Conservation (phyloP, 1,140 invertebrate species). For the Cotesia vestalis region DNA sequence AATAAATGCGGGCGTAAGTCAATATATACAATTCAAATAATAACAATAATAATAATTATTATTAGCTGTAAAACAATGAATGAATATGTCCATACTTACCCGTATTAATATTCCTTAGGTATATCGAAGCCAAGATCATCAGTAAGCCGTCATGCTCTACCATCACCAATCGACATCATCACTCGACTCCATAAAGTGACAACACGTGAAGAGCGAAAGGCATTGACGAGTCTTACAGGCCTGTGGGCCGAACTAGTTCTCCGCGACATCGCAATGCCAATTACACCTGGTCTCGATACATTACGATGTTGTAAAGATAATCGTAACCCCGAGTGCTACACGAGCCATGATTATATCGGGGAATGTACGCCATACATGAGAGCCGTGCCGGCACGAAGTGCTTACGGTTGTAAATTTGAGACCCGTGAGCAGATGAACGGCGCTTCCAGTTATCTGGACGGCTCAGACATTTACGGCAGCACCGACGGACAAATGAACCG, state of each 20-base stretch:
- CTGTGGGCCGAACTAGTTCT: slow-evolving; percentile 83
- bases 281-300: slow-evolving; percentile 61
- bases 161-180: slow-evolving; percentile 67
- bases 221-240: slow-evolving; percentile 80
- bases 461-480: slow-evolving; percentile 85
- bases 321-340: slow-evolving; percentile 68
- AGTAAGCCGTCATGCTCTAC: slow-evolving; percentile 66
- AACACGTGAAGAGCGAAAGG: slow-evolving; percentile 69
- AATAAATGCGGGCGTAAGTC: no score
- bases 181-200: slow-evolving; percentile 53
- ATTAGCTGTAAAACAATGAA: no score
- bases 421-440: slow-evolving; percentile 87
- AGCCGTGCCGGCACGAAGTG: slow-evolving; percentile 74
- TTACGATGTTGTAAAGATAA: slow-evolving; percentile 49
- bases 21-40: no score
- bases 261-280: slow-evolving; percentile 79
- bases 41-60: no score
- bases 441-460: slow-evolving; percentile 87
- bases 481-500: slow-evolving; percentile 74
- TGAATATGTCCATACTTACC: neutral
- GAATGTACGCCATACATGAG: slow-evolving; percentile 78
- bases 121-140: slow-evolving; percentile 70
- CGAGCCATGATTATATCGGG: slow-evolving; percentile 53
- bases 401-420: slow-evolving; percentile 74
- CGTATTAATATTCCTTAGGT: slow-evolving; percentile 57